Evolutionary conservation across 53 echinoderm and acorn worm genomes (phyloP).

Genomic region (Actinopyga echinites): DNA sequence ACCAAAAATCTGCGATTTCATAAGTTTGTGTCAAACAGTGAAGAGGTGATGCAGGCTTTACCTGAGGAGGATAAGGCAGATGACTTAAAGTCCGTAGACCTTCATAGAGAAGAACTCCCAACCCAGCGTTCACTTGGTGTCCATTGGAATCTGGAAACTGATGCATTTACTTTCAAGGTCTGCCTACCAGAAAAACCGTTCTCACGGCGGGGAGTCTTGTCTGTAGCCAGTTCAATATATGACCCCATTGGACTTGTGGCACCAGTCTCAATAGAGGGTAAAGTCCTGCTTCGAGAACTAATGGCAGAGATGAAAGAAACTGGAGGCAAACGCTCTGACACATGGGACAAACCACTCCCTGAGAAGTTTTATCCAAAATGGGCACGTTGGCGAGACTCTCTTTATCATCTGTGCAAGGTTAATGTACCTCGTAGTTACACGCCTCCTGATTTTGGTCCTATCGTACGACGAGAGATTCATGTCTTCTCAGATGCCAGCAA

Average conservation of each 20-base stretch:
- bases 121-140: constrained; percentile 51
- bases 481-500: constrained; percentile 66
- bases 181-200: constrained; percentile 30
- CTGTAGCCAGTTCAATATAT: constrained; percentile 52
- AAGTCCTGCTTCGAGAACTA: constrained; percentile 49
- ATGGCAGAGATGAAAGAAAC: constrained; percentile 5
- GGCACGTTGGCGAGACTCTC: constrained; percentile 49
- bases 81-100: constrained; percentile 42
- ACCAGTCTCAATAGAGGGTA: constrained; percentile 59
- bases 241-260: constrained; percentile 60
- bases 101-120: constrained; percentile 46
- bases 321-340: neutral
- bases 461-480: neutral
- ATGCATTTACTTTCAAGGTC: constrained; percentile 45
- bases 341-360: constrained; percentile 52
- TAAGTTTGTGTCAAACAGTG: constrained; percentile 54
- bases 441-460: neutral
- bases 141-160: constrained; percentile 48
- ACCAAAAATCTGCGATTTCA: constrained; percentile 44
- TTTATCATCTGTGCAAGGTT: constrained; percentile 33
- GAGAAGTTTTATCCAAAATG: constrained; percentile 22
- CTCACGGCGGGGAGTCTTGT: constrained; percentile 59
- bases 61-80: constrained; percentile 47
- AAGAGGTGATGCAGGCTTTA: constrained; percentile 57
- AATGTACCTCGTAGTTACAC: constrained; percentile 48